These are phyloP conservation scores for Chymomyza costata DNA, from an alignment of 1,140 invertebrate species.

Conservation along the genomic window DNA sequence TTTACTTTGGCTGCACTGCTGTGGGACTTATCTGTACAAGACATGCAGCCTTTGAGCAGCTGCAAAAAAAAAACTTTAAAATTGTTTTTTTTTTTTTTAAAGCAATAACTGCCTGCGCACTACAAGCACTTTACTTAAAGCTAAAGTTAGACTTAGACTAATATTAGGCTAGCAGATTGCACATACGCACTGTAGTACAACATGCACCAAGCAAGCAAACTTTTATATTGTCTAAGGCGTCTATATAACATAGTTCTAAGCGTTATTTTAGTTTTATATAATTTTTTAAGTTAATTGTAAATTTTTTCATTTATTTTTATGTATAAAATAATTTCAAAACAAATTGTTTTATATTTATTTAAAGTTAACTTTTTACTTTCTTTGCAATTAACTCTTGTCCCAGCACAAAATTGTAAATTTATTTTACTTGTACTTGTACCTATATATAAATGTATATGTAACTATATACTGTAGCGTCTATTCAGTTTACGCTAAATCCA, in stretches of 20 bases:
- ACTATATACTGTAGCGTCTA: slow-evolving; percentile 40
- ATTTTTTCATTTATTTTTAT: not conserved
- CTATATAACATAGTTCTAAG: not conserved
- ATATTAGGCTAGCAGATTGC: slow-evolving; percentile 26
- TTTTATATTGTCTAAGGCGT: slow-evolving; percentile 1
- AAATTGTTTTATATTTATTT: slow-evolving; percentile 22
- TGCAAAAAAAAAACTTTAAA: too few species aligned
- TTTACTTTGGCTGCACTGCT: too few species aligned
- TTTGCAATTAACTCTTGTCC: slow-evolving; percentile 67
- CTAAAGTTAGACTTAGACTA: slow-evolving; percentile 5
- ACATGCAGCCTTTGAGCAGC: too few species aligned
- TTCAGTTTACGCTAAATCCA: slow-evolving; percentile 6
- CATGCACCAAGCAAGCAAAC: slow-evolving; percentile 10
- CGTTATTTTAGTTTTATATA: slow-evolving; percentile 22
- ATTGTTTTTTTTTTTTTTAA: slow-evolving; percentile 22
- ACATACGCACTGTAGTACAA: slow-evolving; percentile 48
- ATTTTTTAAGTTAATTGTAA: slow-evolving; percentile 37
- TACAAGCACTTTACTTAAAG: slow-evolving; percentile 63
- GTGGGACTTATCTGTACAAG: too few species aligned
- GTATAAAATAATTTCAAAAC: slow-evolving; percentile 2
- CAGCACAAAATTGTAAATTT: slow-evolving; percentile 58
- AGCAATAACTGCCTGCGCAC: slow-evolving; percentile 41
- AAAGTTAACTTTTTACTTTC: slow-evolving; percentile 27
- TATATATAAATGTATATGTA: slow-evolving; percentile 39
- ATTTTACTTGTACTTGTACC: slow-evolving; percentile 12